phyloP scores from a whole-genome alignment of 2,113 vertebrate species.

The Cathartes aura region DNA sequence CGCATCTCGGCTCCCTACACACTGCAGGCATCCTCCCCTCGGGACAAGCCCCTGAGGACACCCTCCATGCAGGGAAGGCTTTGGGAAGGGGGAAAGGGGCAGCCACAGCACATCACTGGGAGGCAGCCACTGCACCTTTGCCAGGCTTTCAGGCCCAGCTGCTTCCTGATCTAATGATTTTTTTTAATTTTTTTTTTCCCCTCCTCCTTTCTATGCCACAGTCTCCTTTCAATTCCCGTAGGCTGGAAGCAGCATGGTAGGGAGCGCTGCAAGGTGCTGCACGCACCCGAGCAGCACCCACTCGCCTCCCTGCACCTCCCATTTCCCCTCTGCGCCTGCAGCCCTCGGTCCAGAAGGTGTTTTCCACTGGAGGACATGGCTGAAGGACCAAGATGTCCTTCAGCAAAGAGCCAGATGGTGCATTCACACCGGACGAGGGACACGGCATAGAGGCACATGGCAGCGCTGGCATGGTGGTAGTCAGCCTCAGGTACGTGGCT shows the following conservation, averaged over 20 bases:
- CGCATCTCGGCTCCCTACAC: background rate
- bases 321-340: background rate
- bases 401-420: background rate
- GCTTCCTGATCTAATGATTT: background rate
- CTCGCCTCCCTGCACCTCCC: fast-evolving
- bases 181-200: background rate
- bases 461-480: background rate
- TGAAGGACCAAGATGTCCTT: background rate
- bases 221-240: background rate
- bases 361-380: background rate
- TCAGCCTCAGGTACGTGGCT: background rate
- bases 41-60: background rate
- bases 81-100: background rate
- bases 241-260: background rate
- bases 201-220: background rate
- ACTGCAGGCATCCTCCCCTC: background rate
- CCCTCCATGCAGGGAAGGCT: background rate
- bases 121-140: background rate
- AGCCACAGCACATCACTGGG: background rate
- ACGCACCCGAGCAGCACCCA: background rate
- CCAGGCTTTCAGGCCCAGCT: background rate
- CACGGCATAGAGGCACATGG: fast-evolving
- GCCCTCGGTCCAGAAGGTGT: background rate
- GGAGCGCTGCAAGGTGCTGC: background rate
- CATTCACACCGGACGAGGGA: background rate